Conservation (phyloP, 1,140 invertebrate species). For the Thereuonema tuberculata region DNA sequence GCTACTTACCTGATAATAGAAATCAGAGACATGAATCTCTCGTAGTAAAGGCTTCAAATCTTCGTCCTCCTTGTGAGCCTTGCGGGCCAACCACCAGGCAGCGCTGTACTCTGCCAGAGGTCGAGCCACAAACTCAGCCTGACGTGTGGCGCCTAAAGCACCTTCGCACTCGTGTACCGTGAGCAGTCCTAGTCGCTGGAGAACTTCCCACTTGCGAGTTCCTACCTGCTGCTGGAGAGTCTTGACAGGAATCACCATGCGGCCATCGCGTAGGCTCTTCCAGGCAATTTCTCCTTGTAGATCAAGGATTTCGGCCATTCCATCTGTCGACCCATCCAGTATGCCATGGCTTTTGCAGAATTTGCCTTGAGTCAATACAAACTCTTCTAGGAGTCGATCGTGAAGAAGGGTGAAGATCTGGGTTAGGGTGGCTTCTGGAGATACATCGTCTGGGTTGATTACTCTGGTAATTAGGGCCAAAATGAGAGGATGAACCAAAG, state of each 20-base stretch:
- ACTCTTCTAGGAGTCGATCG: not conserved
- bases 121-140: not conserved
- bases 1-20: conserved; percentile 2
- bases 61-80: not conserved
- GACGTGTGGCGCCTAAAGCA: not conserved
- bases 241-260: not conserved
- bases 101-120: not conserved
- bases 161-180: not conserved
- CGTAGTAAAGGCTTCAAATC: not conserved
- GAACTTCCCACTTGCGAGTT: not conserved
- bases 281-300: conserved; percentile 1
- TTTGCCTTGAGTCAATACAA: not conserved
- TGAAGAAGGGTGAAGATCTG: not conserved
- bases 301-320: not conserved
- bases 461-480: not conserved
- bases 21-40: conserved; percentile 7
- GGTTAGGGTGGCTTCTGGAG: not conserved
- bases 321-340: not conserved
- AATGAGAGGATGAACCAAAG: not conserved
- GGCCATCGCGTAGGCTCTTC: not conserved
- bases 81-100: conserved; percentile 1
- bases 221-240: not conserved
- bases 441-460: not conserved
- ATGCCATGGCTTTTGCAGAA: not conserved
- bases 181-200: not conserved